These are phyloP conservation scores for Drosophila pandora DNA, from an alignment of 1,140 invertebrate genomes.

Conservation along the genomic window DNA sequence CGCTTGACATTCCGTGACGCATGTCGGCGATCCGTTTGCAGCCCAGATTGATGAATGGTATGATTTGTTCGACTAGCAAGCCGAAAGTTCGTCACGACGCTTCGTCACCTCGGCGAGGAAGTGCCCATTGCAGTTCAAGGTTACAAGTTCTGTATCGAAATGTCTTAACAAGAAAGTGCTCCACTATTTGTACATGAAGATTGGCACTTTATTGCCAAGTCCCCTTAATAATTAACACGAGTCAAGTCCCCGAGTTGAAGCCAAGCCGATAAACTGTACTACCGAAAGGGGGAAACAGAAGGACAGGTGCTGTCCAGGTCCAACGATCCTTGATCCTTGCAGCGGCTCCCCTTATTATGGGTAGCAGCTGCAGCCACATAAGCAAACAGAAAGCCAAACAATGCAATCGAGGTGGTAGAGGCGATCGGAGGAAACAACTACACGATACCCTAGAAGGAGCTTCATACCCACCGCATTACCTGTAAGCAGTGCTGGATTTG, in stretches of 20 bases:
- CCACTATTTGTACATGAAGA: background rate
- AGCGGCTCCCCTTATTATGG: constrained; percentile 35
- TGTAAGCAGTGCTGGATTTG: background rate
- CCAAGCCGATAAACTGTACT: background rate
- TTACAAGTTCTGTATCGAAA: constrained; percentile 24
- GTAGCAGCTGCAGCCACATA: constrained; percentile 37
- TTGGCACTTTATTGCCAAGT: constrained; percentile 4
- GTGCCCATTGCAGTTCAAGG: constrained; percentile 55
- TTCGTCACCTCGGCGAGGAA: constrained; percentile 64
- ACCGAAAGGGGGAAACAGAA: constrained; percentile 1
- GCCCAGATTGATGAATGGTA: constrained; percentile 60
- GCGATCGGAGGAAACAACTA: too few relatives aligned
- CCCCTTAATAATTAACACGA: constrained; percentile 40
- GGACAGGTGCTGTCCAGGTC: constrained; percentile 52
- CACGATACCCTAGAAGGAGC: background rate
- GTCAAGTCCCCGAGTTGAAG: constrained; percentile 27
- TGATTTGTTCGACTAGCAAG: constrained; percentile 24
- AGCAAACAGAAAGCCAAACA: constrained; percentile 19
- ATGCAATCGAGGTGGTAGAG: background rate
- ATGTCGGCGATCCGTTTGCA: constrained; percentile 47
- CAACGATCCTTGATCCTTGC: constrained; percentile 38
- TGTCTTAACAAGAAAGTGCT: too few relatives aligned
- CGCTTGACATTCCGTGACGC: constrained; percentile 56
- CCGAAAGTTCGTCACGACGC: constrained; percentile 41
- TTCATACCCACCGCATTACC: too few relatives aligned